Evolutionary conservation across 30 jellyfish, hydroid and myxozoan species (phyloP), one percentile per base, ranked within the genome.

Genomic region (Clytia hemisphaerica): DNA sequence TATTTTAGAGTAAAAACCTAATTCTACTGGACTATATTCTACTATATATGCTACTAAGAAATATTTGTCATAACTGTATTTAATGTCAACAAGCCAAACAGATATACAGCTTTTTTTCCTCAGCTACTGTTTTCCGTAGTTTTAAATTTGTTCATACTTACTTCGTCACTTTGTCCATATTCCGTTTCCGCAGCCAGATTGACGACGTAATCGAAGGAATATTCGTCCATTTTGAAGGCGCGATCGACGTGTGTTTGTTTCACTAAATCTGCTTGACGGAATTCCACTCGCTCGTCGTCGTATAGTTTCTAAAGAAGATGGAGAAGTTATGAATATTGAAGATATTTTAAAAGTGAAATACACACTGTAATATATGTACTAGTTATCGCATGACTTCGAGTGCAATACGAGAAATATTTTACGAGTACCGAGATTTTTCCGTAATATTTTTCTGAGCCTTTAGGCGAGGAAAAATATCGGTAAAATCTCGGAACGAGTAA

Each of bases 91-190:
- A 40, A 40, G 10, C 10, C 53, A 40, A 40, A 7, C 53, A 40
- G 10, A 12, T 42, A 16, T 21, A 12, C 54, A 42, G 19, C 14
- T 42, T 0, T 12, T 42, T 0, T 12, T 21, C 16, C 14, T 21
- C 54, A 42, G 0, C 0, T 12, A 0, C 0, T 12, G 54, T 12
- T 21, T 21, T 42, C 54, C 14, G 19, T 12, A 21, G 54, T 42
- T 12, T 42, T 42, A 12, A 16, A 42, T 42, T 12, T 12, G 14
- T 21, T 40, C 10, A 10, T 29, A n/a, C 47, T 74, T 48, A 74
- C 87, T 72, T 74, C 98, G 18, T 80, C 91, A 4, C 95, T 78
- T 58, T 80, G 95, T 55, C 98, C 98, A 69, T 80, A 80, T 47
- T 93, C 53, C 6, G 88, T 77, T 24, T 83, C 95, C 24, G 92